A percentile compares a stretch with the other conserved stretches of the same genome.
These are phyloP conservation scores for Neosilurus mollespiculum DNA, from an alignment of 2,797 vertebrate genomes.

Conservation along the genomic window DNA sequence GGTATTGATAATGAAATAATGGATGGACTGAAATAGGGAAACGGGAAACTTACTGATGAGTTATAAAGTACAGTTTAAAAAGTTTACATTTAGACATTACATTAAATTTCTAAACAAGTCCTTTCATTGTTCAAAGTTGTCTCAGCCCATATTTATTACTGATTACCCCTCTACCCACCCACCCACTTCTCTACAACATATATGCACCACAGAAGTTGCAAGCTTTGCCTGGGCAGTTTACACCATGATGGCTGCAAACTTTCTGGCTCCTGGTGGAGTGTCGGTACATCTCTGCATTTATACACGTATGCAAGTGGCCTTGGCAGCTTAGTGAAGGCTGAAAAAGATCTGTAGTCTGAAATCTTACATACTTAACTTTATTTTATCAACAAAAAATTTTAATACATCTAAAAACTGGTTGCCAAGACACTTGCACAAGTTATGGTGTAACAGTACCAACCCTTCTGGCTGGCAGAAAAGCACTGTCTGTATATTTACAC, in stretches of 20 bases:
- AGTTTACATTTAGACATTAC: too few species aligned
- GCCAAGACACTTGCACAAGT: not conserved
- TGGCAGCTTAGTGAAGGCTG: not conserved
- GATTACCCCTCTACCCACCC: not conserved
- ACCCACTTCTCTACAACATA: not conserved
- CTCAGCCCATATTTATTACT: not conserved
- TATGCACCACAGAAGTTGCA: not conserved
- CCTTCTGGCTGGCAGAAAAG: not conserved
- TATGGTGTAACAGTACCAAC: not conserved
- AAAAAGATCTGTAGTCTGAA: not conserved
- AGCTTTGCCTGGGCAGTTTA: not conserved
- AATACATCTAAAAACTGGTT: not conserved
- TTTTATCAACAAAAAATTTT: not conserved
- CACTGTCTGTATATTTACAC: conserved; percentile 8
- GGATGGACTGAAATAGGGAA: not conserved
- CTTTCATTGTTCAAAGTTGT: conserved; percentile 2
- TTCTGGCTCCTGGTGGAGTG: not conserved
- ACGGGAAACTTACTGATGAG: not conserved
- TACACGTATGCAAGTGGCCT: not conserved
- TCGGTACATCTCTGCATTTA: not conserved
- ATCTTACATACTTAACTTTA: not conserved
- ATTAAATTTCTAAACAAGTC: not conserved
- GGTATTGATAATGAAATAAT: too few species aligned
- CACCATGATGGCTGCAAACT: not conserved
- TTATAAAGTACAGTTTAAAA: not conserved